Conservation (phyloP, 2,113 vertebrate genomes). For the Chascanopsetta lugubris region DNA sequence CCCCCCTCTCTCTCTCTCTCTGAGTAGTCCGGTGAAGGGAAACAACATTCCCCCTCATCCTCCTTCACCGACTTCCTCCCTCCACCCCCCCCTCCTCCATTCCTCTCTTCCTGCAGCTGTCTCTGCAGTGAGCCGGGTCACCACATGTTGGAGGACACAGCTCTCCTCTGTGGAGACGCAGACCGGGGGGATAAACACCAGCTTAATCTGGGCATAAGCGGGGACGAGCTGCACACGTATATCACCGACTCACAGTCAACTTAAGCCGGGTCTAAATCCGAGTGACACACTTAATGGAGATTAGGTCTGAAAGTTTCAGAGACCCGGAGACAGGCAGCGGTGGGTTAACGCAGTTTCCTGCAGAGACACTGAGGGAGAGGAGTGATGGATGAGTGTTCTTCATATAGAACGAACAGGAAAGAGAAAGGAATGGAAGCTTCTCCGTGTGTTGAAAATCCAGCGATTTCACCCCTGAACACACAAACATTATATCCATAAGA, state of each 20-base stretch:
- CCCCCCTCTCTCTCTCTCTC: too few species aligned
- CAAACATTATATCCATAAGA: not conserved
- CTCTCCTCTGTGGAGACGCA: slow-evolving; percentile 39
- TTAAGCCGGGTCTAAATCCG: slow-evolving; percentile 30
- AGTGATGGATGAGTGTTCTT: slow-evolving; percentile 19
- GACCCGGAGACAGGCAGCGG: slow-evolving; percentile 12
- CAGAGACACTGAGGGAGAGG: slow-evolving; percentile 8
- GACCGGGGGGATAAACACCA: slow-evolving; percentile 29
- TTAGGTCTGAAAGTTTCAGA: slow-evolving; percentile 12
- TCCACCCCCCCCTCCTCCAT: slow-evolving; percentile 22
- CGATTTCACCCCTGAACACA: not conserved
- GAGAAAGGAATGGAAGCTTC: slow-evolving; percentile 28
- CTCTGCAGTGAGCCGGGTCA: slow-evolving; percentile 48
- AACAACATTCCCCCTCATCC: slow-evolving; percentile 32
- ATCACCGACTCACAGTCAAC: not conserved
- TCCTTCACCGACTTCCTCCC: slow-evolving; percentile 39
- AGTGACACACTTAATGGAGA: slow-evolving; percentile 36
- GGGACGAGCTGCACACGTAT: slow-evolving; percentile 11
- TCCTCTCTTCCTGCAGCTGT: slow-evolving; percentile 71
- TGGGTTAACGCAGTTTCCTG: slow-evolving; percentile 20
- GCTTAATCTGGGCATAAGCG: slow-evolving; percentile 37
- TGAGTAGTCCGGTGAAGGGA: slow-evolving; percentile 36
- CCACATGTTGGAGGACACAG: slow-evolving; percentile 71
- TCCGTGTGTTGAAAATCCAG: slow-evolving; percentile 21
- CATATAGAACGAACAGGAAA: slow-evolving; percentile 45